Conservation (phyloP, 2,888 invertebrate species). For the Lamellibrachia satsuma region DNA sequence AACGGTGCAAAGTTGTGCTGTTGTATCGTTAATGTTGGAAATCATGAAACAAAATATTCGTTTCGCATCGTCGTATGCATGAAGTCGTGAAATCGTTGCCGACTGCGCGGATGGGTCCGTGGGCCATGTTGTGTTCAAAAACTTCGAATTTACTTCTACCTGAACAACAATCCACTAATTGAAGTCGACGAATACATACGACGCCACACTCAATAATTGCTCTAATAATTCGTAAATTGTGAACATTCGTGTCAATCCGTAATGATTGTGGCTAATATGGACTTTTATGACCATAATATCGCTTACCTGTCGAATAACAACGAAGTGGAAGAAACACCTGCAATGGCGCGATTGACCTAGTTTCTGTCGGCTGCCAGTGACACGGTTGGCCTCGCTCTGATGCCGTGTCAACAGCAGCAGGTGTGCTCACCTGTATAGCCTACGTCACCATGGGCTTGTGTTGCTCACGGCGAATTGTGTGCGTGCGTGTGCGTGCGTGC, state of each 20-base stretch:
- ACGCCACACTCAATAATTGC: neutral
- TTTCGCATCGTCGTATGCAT: neutral
- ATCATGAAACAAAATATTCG: neutral
- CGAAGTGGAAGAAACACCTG: neutral
- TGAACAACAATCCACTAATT: neutral
- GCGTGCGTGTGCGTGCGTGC: neutral
- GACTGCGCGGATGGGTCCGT: neutral
- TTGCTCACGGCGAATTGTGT: neutral
- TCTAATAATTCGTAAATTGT: neutral
- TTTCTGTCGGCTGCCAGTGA: neutral
- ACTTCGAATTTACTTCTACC: neutral
- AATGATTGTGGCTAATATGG: neutral
- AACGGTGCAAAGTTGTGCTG: neutral
- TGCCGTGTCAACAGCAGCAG: neutral
- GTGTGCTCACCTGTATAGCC: neutral
- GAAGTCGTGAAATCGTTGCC: too few relatives aligned
- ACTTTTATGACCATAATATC: neutral
- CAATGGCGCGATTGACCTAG: neutral
- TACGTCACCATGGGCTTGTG: neutral
- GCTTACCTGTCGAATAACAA: neutral
- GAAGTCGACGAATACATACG: neutral
- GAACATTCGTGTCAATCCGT: neutral
- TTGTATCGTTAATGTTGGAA: neutral
- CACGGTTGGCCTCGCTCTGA: neutral
- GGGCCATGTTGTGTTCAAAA: neutral